phyloP scores from a whole-genome alignment of 35 echinoderm and acorn worm species.

The Lytechinus variegatus region DNA sequence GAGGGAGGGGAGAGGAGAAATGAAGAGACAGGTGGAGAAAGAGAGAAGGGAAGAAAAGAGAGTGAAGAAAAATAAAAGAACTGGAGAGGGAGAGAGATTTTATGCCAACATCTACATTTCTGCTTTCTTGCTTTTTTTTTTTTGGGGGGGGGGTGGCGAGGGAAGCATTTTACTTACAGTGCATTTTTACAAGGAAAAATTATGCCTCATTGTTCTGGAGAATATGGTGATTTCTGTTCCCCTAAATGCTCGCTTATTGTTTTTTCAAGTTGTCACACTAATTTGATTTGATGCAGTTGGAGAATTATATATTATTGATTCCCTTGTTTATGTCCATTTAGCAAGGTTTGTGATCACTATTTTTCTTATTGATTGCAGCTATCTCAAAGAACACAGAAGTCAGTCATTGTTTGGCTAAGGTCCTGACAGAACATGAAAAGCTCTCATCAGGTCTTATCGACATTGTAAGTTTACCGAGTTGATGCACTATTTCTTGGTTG shows the following conservation, averaged over 20 bases:
- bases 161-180: background rate
- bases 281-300: no score
- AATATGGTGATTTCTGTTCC: background rate
- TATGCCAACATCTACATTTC: background rate
- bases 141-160: no score
- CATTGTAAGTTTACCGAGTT: slow-evolving; percentile 52
- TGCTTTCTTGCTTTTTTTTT: no score
- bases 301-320: no score
- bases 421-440: slow-evolving; percentile 56
- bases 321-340: background rate
- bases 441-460: slow-evolving; percentile 76
- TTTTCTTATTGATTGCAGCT: slow-evolving; percentile 38
- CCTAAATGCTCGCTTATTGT: background rate
- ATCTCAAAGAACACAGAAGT: slow-evolving; percentile 62
- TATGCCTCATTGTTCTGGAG: background rate
- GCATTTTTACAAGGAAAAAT: background rate
- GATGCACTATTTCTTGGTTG: background rate
- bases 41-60: background rate
- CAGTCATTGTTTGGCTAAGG: slow-evolving; percentile 69
- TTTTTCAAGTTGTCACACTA: background rate
- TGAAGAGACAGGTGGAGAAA: background rate
- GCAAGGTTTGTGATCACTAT: background rate
- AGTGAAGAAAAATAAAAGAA: no score
- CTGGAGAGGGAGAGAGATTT: background rate
- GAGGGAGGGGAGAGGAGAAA: no score